Conservation (phyloP, 2,797 vertebrate genomes). For the Leptatherina wallacei region DNA sequence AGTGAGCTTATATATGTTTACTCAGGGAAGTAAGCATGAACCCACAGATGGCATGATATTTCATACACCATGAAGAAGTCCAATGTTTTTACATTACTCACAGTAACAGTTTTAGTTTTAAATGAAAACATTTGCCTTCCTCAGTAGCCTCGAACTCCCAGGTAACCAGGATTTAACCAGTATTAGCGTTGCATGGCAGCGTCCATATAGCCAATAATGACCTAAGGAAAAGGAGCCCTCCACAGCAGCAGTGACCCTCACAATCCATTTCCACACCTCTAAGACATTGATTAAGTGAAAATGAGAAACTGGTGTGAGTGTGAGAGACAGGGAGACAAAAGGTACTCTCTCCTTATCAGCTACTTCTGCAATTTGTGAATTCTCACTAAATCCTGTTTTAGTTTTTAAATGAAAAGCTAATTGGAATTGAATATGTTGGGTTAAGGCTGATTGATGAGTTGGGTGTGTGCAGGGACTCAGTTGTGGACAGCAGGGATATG, state of each 20-base stretch:
- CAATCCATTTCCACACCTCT: constrained; percentile 62
- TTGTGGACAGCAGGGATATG: constrained; percentile 31
- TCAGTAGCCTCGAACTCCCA: constrained; percentile 66
- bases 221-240: constrained; percentile 56
- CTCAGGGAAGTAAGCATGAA: constrained; percentile 56
- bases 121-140: constrained; percentile 78
- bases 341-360: constrained; percentile 42
- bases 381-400: constrained; percentile 65
- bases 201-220: constrained; percentile 70
- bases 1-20: constrained; percentile 56
- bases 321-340: constrained; percentile 28
- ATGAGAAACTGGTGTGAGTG: constrained; percentile 44
- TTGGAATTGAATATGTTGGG: constrained; percentile 70
- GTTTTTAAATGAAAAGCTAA: constrained; percentile 73
- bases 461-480: constrained; percentile 38
- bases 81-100: constrained; percentile 75
- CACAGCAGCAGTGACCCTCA: constrained; percentile 55
- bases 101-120: constrained; percentile 74
- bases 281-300: constrained; percentile 63
- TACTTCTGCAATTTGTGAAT: constrained; percentile 59
- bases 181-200: constrained; percentile 64
- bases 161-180: constrained; percentile 72
- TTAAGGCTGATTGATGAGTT: constrained; percentile 71
- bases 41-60: constrained; percentile 24
- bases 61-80: constrained; percentile 57